phyloP scores from a whole-genome alignment of 2,888 invertebrate species.

The Linnaemya vulpina region DNA sequence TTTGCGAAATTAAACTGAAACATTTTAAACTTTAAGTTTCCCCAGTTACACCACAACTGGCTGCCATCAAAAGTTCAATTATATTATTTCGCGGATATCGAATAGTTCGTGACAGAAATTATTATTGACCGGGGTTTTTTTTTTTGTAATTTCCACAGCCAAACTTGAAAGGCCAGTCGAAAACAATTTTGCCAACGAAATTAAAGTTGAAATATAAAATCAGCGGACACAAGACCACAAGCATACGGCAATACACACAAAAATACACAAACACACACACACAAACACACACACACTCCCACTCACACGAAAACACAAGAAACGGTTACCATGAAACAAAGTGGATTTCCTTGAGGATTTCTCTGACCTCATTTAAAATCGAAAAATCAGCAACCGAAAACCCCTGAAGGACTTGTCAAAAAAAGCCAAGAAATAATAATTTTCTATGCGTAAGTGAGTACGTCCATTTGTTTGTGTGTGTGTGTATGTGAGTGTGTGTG shows the following conservation, averaged over 20 bases:
- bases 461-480: neutral
- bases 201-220: conserved; percentile 26
- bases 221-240: conserved; percentile 11
- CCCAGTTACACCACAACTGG: neutral
- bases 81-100: conserved; percentile 9
- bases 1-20: neutral
- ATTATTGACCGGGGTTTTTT: conserved; percentile 9
- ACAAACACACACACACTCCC: neutral
- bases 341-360: conserved; percentile 64
- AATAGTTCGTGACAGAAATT: conserved; percentile 51
- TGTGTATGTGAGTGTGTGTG: neutral
- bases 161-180: conserved; percentile 4
- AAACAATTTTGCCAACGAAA: conserved; percentile 11
- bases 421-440: conserved; percentile 58
- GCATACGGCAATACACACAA: neutral
- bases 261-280: neutral
- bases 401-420: conserved; percentile 75
- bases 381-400: conserved; percentile 80
- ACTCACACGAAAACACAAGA: neutral
- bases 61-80: conserved; percentile 16
- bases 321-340: conserved; percentile 30
- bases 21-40: neutral
- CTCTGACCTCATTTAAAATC: conserved; percentile 79
- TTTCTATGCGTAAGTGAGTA: conserved; percentile 13
- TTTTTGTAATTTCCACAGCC: neutral